Conservation (phyloP, 2,888 invertebrate species). For the Hanleya hanleyi region DNA sequence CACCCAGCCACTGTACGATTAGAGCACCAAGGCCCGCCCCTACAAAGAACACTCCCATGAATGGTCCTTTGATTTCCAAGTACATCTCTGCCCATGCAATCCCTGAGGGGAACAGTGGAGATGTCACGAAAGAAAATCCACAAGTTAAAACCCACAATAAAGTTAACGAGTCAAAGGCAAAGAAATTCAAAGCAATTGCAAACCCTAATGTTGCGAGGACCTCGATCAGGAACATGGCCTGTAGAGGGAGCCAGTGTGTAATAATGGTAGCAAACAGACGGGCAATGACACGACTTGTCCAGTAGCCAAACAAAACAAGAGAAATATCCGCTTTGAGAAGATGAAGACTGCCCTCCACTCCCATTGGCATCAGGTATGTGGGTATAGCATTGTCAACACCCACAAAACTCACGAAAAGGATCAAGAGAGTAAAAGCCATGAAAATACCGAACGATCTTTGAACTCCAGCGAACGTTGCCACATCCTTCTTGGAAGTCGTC, state of each 20-base stretch:
- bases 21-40: background rate
- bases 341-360: background rate
- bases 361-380: background rate
- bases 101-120: background rate
- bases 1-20: background rate
- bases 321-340: background rate
- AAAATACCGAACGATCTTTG: background rate
- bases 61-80: background rate
- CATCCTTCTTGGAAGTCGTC: background rate
- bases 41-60: background rate
- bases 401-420: background rate
- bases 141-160: background rate
- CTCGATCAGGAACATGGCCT: background rate
- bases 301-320: background rate
- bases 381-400: background rate
- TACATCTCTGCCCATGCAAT: background rate
- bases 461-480: background rate
- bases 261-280: background rate
- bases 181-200: background rate
- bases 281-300: background rate
- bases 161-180: no score
- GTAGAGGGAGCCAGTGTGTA: background rate
- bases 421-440: background rate
- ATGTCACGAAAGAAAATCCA: background rate
- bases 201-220: background rate